Evolutionary conservation across 1,140 invertebrate species (phyloP).

Genomic region (Philotrypesis tridentata): DNA sequence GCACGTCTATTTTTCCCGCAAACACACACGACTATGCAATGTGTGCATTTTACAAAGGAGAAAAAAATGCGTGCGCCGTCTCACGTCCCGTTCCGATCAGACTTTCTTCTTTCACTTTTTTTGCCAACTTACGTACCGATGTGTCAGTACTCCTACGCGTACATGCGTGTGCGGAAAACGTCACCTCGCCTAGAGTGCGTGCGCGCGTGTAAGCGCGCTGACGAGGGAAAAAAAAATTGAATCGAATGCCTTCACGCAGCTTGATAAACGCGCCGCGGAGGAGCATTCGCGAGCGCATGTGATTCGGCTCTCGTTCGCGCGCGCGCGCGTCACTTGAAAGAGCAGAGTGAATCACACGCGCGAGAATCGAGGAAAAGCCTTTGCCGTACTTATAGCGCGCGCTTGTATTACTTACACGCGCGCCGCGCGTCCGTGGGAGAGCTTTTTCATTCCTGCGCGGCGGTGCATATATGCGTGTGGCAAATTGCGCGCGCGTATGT

Average conservation of each 20-base stretch:
- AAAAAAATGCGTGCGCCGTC: no score
- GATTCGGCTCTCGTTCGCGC: neutral
- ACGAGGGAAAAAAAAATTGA: neutral
- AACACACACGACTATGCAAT: no score
- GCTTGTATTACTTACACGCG: no score
- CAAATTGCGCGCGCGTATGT: neutral
- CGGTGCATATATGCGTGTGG: neutral
- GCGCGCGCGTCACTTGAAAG: neutral
- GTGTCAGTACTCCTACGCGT: no score
- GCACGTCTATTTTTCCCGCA: no score
- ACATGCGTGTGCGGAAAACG: no score
- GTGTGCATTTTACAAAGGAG: no score
- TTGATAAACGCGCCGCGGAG: neutral
- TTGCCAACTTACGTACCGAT: no score
- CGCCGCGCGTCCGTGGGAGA: neutral
- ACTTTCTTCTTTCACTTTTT: no score
- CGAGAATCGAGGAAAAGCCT: slow-evolving; percentile 4
- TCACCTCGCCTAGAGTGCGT: no score
- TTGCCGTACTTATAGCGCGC: no score
- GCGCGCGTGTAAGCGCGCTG: neutral
- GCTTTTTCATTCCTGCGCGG: neutral
- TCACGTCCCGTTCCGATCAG: no score
- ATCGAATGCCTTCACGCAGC: neutral
- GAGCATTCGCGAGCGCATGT: neutral
- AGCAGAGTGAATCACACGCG: slow-evolving; percentile 1